Conservation (phyloP, 2,888 invertebrate genomes). For the Matsumyia berberina region DNA sequence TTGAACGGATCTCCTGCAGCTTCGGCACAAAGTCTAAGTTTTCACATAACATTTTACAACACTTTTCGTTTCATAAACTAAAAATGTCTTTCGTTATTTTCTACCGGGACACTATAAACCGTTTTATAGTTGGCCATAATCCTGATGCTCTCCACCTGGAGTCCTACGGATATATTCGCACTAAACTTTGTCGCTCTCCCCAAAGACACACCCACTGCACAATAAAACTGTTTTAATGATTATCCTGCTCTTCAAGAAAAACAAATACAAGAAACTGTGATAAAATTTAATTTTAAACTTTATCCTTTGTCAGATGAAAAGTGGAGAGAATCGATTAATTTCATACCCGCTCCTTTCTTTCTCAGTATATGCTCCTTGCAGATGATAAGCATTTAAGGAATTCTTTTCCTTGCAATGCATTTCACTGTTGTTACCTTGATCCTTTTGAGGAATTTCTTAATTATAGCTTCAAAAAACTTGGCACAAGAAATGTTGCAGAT, state of each 20-base stretch:
- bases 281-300: slow-evolving; percentile 47
- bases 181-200: neutral
- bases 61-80: no score
- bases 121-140: slow-evolving; percentile 4
- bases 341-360: neutral
- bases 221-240: slow-evolving; percentile 28
- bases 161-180: neutral
- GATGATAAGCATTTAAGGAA: slow-evolving; percentile 4
- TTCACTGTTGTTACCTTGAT: slow-evolving; percentile 16
- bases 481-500: slow-evolving; percentile 13
- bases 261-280: slow-evolving; percentile 18
- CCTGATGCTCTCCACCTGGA: neutral
- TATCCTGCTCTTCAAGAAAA: neutral
- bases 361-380: neutral
- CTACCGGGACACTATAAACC: neutral
- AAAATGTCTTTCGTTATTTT: neutral
- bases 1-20: no score
- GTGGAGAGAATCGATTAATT: slow-evolving; percentile 33
- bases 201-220: slow-evolving; percentile 4
- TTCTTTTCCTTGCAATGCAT: slow-evolving; percentile 10
- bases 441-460: slow-evolving; percentile 33
- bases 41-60: no score
- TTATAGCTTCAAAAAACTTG: slow-evolving; percentile 19
- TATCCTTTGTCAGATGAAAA: slow-evolving; percentile 22
- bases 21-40: no score